A percentile compares a stretch with the other conserved stretches of the same genome.
phyloP scores from a whole-genome alignment of 2,888 invertebrate species.

The Coelogynopora nodosa region DNA sequence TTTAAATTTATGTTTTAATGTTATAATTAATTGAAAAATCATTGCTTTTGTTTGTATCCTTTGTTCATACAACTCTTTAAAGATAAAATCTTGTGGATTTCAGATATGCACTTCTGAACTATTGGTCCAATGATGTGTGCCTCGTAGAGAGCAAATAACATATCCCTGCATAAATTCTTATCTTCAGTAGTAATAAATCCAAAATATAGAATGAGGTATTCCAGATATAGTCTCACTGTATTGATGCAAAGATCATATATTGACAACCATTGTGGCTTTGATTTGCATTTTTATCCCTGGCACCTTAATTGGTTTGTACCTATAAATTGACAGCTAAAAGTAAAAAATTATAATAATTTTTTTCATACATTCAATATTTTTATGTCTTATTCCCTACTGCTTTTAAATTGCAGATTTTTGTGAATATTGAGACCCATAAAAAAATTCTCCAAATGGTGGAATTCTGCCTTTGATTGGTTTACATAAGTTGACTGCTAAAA shows the following conservation, averaged over 20 bases:
- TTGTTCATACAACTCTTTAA: neutral
- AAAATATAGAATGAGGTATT: neutral
- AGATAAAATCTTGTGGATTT: conserved; percentile 1
- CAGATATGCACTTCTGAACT: neutral
- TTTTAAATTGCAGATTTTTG: too few species aligned
- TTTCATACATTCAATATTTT: too few species aligned
- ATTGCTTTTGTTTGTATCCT: neutral
- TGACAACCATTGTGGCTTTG: neutral
- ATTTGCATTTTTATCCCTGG: neutral
- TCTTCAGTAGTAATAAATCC: conserved; percentile 24
- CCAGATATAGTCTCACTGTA: neutral
- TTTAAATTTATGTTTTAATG: neutral
- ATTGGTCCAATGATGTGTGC: neutral
- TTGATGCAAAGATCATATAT: conserved; percentile 19
- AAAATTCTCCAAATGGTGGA: too few species aligned
- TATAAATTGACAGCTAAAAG: neutral
- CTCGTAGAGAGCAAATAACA: conserved; percentile 3
- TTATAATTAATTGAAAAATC: neutral
- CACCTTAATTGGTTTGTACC: neutral
- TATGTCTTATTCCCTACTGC: too few species aligned
- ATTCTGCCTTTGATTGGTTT: too few species aligned
- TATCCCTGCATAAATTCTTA: neutral
- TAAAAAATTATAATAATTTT: neutral
- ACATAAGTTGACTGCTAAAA: too few species aligned
- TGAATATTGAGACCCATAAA: too few species aligned